A percentile compares a stretch with the other conserved stretches of the same genome.
Evolutionary conservation across 1,140 invertebrate species (phyloP).

Genomic region (Meloidogyne exigua): DNA sequence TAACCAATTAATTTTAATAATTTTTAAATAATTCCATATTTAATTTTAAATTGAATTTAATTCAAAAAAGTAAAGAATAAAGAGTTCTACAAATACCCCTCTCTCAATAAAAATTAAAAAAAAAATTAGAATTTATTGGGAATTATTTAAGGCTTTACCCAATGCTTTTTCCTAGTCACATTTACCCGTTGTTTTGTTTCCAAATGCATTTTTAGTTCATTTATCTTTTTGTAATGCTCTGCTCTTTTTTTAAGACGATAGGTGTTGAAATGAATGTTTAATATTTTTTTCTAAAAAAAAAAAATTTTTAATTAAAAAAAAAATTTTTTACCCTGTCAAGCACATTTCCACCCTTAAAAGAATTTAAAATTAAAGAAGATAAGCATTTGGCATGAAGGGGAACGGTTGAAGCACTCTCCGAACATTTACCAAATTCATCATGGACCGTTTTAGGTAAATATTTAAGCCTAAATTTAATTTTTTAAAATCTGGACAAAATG

Average conservation of each 20-base stretch:
- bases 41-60: too few relatives aligned
- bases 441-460: slow-evolving; percentile 26
- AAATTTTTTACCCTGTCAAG: not conserved
- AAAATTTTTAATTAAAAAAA: not conserved
- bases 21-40: too few relatives aligned
- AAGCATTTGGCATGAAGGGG: slow-evolving; percentile 38
- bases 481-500: slow-evolving; percentile 11
- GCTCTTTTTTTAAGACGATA: slow-evolving; percentile 15
- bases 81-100: too few relatives aligned
- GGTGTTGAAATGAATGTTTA: not conserved
- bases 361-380: slow-evolving; percentile 23
- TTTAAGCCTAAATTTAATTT: slow-evolving; percentile 20
- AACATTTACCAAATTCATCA: slow-evolving; percentile 33
- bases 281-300: slow-evolving; percentile 5
- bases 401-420: slow-evolving; percentile 22
- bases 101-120: too few relatives aligned
- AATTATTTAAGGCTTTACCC: too few relatives aligned
- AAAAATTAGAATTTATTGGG: too few relatives aligned
- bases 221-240: slow-evolving; percentile 4
- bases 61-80: too few relatives aligned
- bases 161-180: not conserved
- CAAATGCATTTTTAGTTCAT: not conserved
- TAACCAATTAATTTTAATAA: too few relatives aligned
- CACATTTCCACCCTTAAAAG: slow-evolving; percentile 11
- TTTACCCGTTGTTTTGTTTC: not conserved